A percentile compares a stretch with the other conserved stretches of the same genome.
Conservation (phyloP, 2,888 invertebrate genomes). For the Xiphydria camelus region DNA sequence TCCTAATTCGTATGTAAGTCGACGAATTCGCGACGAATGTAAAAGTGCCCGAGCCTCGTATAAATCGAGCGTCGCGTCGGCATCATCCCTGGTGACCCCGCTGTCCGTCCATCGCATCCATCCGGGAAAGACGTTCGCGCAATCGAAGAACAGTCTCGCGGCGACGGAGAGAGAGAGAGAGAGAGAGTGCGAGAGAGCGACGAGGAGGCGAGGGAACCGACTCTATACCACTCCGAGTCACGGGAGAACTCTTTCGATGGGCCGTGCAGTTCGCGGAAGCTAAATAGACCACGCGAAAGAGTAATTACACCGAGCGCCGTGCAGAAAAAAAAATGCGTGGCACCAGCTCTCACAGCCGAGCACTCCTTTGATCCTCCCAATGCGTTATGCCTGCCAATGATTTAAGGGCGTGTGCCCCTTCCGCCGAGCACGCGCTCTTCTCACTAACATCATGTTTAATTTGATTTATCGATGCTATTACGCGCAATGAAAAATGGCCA, state of each 20-base stretch:
- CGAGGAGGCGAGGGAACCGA: no score
- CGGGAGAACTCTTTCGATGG: slow-evolving; percentile 43
- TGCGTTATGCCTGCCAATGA: slow-evolving; percentile 47
- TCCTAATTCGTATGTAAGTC: no score
- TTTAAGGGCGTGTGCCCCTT: slow-evolving; percentile 39
- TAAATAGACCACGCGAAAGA: slow-evolving; percentile 48
- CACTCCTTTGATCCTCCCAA: slow-evolving; percentile 53
- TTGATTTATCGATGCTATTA: slow-evolving; percentile 51
- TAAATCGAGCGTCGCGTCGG: no score
- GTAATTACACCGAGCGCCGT: slow-evolving; percentile 45
- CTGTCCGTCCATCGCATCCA: no score
- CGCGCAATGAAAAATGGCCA: slow-evolving; percentile 45
- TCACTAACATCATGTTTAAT: slow-evolving; percentile 47
- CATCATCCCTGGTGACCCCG: no score
- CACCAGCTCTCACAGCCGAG: no score
- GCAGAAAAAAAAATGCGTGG: slow-evolving; percentile 7
- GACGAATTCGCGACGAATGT: no score
- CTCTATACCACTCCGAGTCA: no score
- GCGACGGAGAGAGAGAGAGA: neutral
- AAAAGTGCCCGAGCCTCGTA: no score
- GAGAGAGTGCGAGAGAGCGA: neutral
- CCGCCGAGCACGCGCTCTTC: slow-evolving; percentile 14
- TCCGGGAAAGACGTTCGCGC: no score
- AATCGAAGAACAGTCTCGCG: no score
- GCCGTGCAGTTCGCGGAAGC: slow-evolving; percentile 43